A percentile compares a stretch with the other conserved stretches of the same genome.
Conservation (phyloP, 2,888 invertebrate genomes). For the Hemaris fuciformis region DNA sequence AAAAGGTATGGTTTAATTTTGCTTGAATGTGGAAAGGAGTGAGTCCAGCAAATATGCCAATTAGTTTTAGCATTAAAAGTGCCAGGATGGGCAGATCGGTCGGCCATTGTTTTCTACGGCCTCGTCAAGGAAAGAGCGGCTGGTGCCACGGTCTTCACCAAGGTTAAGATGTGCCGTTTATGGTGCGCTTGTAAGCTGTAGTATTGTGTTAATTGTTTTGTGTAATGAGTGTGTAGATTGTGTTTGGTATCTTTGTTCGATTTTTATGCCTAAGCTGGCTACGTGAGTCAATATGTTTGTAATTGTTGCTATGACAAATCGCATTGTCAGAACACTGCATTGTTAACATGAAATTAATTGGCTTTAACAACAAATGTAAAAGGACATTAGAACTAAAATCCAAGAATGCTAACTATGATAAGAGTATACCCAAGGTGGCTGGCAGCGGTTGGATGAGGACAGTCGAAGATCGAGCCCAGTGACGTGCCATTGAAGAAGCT, state of each 20-base stretch:
- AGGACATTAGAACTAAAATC: no score
- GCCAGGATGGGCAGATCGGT: constrained; percentile 62
- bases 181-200: constrained; percentile 36
- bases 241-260: background rate
- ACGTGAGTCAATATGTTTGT: background rate
- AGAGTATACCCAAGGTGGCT: no score
- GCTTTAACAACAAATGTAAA: no score
- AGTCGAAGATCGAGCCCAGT: no score
- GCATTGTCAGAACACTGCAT: no score
- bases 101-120: constrained; percentile 64
- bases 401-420: no score
- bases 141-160: constrained; percentile 59
- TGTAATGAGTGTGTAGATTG: constrained; percentile 26
- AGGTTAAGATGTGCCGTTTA: constrained; percentile 60
- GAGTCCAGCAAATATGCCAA: constrained; percentile 49
- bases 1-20: background rate
- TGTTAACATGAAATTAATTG: no score
- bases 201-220: constrained; percentile 26
- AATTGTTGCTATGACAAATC: no score
- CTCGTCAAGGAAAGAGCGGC: constrained; percentile 70
- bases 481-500: no score
- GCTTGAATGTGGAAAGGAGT: constrained; percentile 23
- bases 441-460: no score
- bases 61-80: constrained; percentile 59
- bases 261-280: background rate